Evolutionary conservation across 2,888 invertebrate genomes (phyloP).

Genomic region (Lepidocyrtinus sp.): DNA sequence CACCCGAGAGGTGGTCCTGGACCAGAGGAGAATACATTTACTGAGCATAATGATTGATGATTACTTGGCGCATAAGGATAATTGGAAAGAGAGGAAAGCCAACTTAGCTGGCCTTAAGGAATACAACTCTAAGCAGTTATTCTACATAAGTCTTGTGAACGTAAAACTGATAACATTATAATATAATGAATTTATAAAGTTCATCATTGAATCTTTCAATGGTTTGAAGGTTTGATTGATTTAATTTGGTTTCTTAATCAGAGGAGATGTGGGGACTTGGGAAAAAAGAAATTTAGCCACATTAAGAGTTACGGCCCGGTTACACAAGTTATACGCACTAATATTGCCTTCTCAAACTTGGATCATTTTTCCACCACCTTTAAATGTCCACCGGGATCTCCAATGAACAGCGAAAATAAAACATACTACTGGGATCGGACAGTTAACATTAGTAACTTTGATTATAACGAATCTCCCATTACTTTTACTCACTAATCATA

Average conservation of each 20-base stretch:
- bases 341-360: conserved; percentile 25
- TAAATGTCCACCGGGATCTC: conserved; percentile 14
- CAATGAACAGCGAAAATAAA: conserved; percentile 32
- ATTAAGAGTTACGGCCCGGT: conserved; percentile 31
- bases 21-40: conserved; percentile 4
- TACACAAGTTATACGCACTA: not conserved
- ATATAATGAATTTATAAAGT: too few relatives aligned
- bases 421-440: not conserved
- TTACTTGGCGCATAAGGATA: not conserved
- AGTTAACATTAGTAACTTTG: not conserved
- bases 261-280: conserved; percentile 28
- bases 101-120: conserved; percentile 20
- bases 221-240: too few relatives aligned
- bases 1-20: not conserved
- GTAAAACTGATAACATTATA: too few relatives aligned
- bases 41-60: not conserved
- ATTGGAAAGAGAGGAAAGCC: not conserved
- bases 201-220: too few relatives aligned
- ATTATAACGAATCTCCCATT: not conserved
- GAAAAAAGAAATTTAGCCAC: not conserved
- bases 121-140: conserved; percentile 23
- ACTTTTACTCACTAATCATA: too few relatives aligned
- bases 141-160: conserved; percentile 15
- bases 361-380: conserved; percentile 26
- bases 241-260: too few relatives aligned